Evolutionary conservation across 2,888 invertebrate genomes (phyloP), one percentile per base, ranked within the genome.

Genomic region (Synanthedon formicaeformis): DNA sequence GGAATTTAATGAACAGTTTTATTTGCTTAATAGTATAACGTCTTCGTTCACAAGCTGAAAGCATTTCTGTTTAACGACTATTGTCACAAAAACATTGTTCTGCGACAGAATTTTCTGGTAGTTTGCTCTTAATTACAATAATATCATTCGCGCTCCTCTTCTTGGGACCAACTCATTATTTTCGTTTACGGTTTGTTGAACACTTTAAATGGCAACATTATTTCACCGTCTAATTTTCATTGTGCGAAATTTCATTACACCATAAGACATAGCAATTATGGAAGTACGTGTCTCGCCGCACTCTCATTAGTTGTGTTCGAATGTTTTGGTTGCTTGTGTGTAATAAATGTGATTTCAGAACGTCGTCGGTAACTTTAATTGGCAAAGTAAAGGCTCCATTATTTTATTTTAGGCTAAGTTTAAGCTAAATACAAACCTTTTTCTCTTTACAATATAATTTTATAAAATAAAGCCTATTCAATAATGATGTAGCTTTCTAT

Each of bases 91-190:
- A 74, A 75, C 73, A 77, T 73, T 73, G 72, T 73, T 67, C 60
- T 56, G 64, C 59, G 70, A 68, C 71, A 66, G 76, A 67, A 78
- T 81, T 80, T 76, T 71, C 69, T 73, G 73, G 68, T 75, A 71
- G 68, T 73, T 75, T 73, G 63, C 61, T 67, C 68, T 75, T 79
- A 79, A 81, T 79, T 81, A 74, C 74, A 74, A 70, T 74, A 73
- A 75, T 76, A 73, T 72, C 64, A 71, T 74, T 74, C 62, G 61
- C 65, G 66, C 65, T 70, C 61, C 66, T 63, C 64, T 68, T 67
- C 53, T 58, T 58, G 53, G 58, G 57, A 59, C 63, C 65, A 60
- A 62, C 65, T 69, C 74, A 80, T 78, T 75, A 81, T 78, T 75
- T 71, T 66, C 71, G 50, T 75, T 73, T 69, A 79, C 68, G 78